Evolutionary conservation across 2,888 invertebrate species (phyloP).

Genomic region (Lepas anatifera): DNA sequence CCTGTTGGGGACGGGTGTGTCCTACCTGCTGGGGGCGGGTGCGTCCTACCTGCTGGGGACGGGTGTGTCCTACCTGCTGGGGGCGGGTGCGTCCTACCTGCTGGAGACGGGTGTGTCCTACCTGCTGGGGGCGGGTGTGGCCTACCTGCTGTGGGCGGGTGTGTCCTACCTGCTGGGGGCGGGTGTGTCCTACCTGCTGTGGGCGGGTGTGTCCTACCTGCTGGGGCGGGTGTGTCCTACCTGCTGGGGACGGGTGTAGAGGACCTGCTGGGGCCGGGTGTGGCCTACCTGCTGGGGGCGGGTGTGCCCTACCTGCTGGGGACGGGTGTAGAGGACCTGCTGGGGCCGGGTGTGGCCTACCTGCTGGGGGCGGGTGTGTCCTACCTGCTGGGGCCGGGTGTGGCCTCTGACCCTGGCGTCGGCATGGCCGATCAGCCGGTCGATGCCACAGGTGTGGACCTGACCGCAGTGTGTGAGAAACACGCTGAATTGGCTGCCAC

Average conservation of each 20-base stretch:
- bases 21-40: no score
- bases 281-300: not conserved
- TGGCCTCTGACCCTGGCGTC: constrained; percentile 38
- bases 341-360: not conserved
- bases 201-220: no score
- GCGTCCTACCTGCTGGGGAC: no score
- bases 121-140: no score
- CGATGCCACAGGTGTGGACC: constrained; percentile 48
- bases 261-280: not conserved
- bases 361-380: not conserved
- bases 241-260: not conserved
- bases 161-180: no score
- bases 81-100: no score
- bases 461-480: constrained; percentile 47
- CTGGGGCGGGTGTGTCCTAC: not conserved
- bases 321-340: no score
- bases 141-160: no score
- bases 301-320: not conserved
- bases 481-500: constrained; percentile 50
- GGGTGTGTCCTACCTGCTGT: no score
- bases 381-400: constrained; percentile 39
- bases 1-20: no score
- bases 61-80: no score
- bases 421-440: constrained; percentile 46
- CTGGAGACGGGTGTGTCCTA: no score